Percentiles rank a stretch among this genome's conserved stretches.
Evolutionary conservation across 2,888 invertebrate species (phyloP).

Genomic region (Neoaliturus tenellus): DNA sequence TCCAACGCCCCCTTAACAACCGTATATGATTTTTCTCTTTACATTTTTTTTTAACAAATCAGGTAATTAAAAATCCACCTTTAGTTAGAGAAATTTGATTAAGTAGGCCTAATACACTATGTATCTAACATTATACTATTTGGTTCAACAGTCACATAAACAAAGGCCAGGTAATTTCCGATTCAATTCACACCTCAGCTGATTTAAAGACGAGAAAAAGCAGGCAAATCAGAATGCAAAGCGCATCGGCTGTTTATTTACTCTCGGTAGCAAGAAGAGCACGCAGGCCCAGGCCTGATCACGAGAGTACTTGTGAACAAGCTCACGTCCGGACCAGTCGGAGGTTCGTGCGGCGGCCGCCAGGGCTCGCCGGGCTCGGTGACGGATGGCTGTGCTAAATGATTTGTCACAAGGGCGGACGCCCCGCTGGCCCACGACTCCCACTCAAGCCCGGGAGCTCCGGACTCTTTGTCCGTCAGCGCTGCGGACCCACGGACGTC

Average conservation of each 20-base stretch:
- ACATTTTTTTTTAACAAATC: no score
- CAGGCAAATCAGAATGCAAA: conserved; percentile 34
- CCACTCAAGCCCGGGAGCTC: conserved; percentile 54
- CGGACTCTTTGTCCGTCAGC: conserved; percentile 29
- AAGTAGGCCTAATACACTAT: no score
- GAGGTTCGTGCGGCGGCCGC: conserved; percentile 11
- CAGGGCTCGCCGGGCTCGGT: conserved; percentile 21
- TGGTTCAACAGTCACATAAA: no score
- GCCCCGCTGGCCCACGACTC: conserved; percentile 2
- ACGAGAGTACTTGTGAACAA: conserved; percentile 27
- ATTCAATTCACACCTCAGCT: not conserved
- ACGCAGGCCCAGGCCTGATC: not conserved
- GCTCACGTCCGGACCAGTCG: not conserved
- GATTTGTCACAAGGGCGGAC: conserved; percentile 52
- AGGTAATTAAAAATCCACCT: no score
- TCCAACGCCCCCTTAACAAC: no score
- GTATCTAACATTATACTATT: no score
- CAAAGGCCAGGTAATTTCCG: not conserved
- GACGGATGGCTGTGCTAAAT: conserved; percentile 55
- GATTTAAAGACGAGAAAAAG: not conserved
- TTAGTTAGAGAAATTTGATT: no score
- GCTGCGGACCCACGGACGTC: not conserved
- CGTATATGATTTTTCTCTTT: no score
- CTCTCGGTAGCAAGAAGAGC: not conserved
- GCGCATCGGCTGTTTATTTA: not conserved